These are phyloP conservation scores for Eucriotettix oculatus DNA, from an alignment of 2,888 invertebrate species.

Conservation along the genomic window DNA sequence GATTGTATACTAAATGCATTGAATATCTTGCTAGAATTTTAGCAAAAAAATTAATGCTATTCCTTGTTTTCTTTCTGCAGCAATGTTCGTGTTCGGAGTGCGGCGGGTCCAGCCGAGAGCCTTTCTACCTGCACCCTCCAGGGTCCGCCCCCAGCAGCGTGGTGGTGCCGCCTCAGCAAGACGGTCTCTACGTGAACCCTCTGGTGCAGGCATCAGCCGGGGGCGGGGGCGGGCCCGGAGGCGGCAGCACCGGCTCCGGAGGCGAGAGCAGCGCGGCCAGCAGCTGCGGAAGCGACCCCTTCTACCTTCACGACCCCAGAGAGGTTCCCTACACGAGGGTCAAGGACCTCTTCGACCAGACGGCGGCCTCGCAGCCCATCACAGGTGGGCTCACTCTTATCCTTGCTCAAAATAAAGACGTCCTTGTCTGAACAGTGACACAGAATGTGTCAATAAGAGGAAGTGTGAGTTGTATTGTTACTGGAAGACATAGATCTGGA, in stretches of 20 bases:
- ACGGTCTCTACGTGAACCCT: constrained; percentile 72
- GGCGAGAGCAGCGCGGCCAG: constrained; percentile 29
- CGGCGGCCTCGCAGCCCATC: not conserved
- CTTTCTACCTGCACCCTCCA: constrained; percentile 57
- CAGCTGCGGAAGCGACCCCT: constrained; percentile 44
- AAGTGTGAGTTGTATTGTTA: no score
- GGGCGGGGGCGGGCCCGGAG: not conserved
- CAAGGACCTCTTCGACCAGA: constrained; percentile 54
- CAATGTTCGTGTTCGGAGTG: constrained; percentile 39
- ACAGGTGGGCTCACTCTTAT: not conserved
- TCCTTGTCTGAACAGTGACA: not conserved
- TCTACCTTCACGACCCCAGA: constrained; percentile 71
- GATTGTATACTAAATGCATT: no score
- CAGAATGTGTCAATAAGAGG: not conserved
- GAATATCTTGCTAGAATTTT: no score
- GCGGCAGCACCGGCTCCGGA: constrained; percentile 39
- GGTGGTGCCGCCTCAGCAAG: constrained; percentile 39
- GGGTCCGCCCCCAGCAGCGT: constrained; percentile 7
- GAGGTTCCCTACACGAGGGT: constrained; percentile 70
- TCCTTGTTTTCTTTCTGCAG: constrained; percentile 15
- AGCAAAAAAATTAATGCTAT: no score
- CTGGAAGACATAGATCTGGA: no score
- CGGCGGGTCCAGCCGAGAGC: constrained; percentile 27
- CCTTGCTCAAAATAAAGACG: not conserved
- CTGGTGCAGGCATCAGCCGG: not conserved